Base-by-base conservation (phyloP, 2,888 invertebrate genomes). In the Pristionchus fissidentatus region DNA sequence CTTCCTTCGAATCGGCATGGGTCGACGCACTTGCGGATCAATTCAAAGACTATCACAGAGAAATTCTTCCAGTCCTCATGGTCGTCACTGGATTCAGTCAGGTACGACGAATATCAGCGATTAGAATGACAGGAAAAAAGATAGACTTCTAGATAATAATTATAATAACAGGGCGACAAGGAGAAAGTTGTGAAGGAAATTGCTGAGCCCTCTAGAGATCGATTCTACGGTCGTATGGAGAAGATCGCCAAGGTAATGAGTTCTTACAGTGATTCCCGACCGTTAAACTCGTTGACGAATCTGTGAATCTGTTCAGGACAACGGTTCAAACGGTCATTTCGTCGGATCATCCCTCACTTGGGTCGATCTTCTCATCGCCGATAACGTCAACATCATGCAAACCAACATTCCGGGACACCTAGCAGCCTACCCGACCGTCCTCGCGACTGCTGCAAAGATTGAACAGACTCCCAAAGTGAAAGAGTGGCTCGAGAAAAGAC, bases 1-100 rank as follows among this genome's bases (percentile, higher is more conserved):
- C 38, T 1, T 41, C 38, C 15, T 26, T 70, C 32, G 41, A 70
- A 15, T 8, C 70, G 3, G 70, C 70, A 15, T 70, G 70, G 70
- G 43, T 70, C 41, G 70, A 70, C 43, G 70, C 70, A 2, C 43
- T 26, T 13, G 70, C 70, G n/a, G 70, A 70, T 70, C 70, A 70
- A 26, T 70, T 70, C 70, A 70, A 70, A 26, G 70, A 70, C 15
- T 70, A 70, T 70, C 70, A 41, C 15, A 41, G 43, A n/a, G 38
- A 43, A 38, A 70, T 70, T 32, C 70, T 38, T 10, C 70, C 70
- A 38, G 38, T 70, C 70, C 43, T 41, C n/a, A 35, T 22, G 26
- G 70, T 70, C 4, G 70, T 41, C 41, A 70, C 43, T 26, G 70
- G 70, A 5, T 38, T n/a, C n/a, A n/a, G n/a, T n/a, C n/a, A n/a